Conservation (phyloP, 2,113 vertebrate species). For the Arenaria interpres region DNA sequence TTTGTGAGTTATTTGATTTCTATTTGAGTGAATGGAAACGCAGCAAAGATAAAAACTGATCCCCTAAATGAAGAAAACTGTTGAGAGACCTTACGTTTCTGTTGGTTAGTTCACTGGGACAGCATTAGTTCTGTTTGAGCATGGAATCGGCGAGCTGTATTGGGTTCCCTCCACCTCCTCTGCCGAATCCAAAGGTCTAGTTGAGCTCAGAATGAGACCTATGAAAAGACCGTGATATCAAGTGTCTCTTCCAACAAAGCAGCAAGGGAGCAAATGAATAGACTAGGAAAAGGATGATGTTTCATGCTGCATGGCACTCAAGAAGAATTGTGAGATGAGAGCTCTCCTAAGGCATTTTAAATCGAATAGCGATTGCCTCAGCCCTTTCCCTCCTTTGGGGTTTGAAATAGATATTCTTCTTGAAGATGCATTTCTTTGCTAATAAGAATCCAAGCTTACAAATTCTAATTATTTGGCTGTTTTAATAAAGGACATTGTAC, state of each 20-base stretch:
- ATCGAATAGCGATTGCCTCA: background rate
- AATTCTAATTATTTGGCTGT: background rate
- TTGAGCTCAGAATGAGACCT: background rate
- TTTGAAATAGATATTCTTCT: background rate
- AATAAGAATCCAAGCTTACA: background rate
- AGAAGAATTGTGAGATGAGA: background rate
- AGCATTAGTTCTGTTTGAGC: background rate
- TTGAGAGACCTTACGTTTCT: background rate
- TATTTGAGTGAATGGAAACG: background rate
- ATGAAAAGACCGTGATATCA: background rate
- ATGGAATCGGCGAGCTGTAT: background rate
- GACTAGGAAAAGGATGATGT: background rate
- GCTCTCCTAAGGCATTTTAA: background rate
- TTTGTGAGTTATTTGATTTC: background rate
- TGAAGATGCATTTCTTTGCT: background rate
- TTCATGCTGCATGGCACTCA: background rate
- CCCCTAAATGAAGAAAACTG: background rate
- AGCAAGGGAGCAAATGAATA: background rate
- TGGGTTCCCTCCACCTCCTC: background rate
- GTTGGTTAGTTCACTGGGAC: background rate
- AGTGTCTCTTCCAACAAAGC: background rate
- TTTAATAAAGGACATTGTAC: background rate
- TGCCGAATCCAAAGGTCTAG: background rate
- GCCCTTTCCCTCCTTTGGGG: background rate
- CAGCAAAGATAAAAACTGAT: background rate